These are phyloP conservation scores for Amphipoea lucens DNA, from an alignment of 2,888 invertebrate genomes.

Conservation along the genomic window DNA sequence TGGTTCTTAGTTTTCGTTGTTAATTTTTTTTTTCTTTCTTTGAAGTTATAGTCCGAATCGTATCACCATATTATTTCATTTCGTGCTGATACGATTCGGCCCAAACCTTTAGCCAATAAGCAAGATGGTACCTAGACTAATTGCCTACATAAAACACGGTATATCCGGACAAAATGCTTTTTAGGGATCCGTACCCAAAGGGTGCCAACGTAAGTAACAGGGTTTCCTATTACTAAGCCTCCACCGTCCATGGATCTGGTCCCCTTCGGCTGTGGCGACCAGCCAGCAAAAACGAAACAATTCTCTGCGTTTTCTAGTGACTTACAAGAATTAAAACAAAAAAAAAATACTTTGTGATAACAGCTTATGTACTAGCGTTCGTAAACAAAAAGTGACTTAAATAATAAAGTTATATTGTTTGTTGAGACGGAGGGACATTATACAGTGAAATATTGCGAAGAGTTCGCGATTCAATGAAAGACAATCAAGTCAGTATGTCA, in stretches of 20 bases:
- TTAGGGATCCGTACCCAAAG: too few species aligned
- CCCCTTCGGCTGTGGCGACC: too few species aligned
- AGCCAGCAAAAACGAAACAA: background rate
- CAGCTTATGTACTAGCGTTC: slow-evolving; percentile 42
- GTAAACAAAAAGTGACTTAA: slow-evolving; percentile 41
- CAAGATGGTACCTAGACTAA: background rate
- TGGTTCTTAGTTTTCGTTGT: too few species aligned
- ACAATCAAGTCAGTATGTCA: background rate
- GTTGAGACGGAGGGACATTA: slow-evolving; percentile 16
- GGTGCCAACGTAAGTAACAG: too few species aligned
- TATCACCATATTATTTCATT: too few species aligned
- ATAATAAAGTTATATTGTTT: slow-evolving; percentile 40
- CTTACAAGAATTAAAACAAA: slow-evolving; percentile 31
- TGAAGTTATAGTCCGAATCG: too few species aligned
- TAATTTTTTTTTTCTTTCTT: too few species aligned
- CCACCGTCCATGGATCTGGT: too few species aligned
- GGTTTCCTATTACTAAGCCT: too few species aligned
- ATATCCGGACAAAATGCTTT: background rate
- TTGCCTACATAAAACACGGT: background rate
- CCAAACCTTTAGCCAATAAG: background rate
- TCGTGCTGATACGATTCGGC: background rate
- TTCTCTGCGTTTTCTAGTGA: background rate
- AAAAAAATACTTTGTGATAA: slow-evolving; percentile 56
- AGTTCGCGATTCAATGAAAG: background rate
- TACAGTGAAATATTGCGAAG: background rate